A percentile compares a stretch with the other conserved stretches of the same genome.
Evolutionary conservation across 2,797 vertebrate genomes (phyloP).

Genomic region (Squalus acanthias): DNA sequence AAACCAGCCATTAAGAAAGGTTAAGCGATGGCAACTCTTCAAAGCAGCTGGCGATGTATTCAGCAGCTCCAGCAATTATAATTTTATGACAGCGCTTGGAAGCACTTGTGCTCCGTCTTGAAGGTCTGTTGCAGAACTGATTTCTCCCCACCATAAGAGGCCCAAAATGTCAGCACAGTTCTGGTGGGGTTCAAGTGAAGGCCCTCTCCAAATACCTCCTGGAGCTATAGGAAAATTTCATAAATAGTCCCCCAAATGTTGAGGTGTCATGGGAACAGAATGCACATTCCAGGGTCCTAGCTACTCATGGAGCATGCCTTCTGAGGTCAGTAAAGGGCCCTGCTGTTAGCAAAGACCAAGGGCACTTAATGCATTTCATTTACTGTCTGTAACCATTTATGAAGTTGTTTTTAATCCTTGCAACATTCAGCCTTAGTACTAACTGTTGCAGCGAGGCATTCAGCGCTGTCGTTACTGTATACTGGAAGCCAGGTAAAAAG

Average conservation of each 20-base stretch:
- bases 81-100: conserved; percentile 16
- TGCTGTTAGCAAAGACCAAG: background rate
- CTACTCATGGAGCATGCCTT: background rate
- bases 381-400: background rate
- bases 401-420: background rate
- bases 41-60: background rate
- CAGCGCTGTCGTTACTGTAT: background rate
- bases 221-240: background rate
- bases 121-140: no score
- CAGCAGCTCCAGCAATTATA: background rate
- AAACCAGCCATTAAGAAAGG: conserved; percentile 27
- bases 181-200: background rate
- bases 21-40: conserved; percentile 5
- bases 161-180: conserved; percentile 15
- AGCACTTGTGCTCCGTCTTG: background rate
- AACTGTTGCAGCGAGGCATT: background rate
- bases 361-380: background rate
- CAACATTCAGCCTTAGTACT: background rate
- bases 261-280: background rate
- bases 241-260: background rate
- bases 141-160: background rate
- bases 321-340: background rate
- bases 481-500: background rate
- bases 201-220: background rate
- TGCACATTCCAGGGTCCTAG: background rate